Evolutionary conservation across 1,140 invertebrate species (phyloP), one percentile per base, ranked within the genome.

Genomic region (Tetraneura akinire): DNA sequence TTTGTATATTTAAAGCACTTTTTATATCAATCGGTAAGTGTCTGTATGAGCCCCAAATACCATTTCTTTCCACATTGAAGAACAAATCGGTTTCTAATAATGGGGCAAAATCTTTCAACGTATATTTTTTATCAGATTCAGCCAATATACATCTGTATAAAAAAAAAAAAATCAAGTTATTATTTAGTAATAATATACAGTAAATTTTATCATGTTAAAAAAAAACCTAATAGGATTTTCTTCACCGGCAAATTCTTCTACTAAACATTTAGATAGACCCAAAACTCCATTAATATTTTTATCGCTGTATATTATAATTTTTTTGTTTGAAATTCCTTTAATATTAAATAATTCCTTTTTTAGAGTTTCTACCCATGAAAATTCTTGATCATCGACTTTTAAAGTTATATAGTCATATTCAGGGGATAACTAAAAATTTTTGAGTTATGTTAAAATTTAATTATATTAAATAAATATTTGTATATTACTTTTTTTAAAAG

Each of bases 11-110:
- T n/a, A 21, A 47, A 60, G 1, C 53, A 18, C 2, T n/a, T 23
- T 49, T 62, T 10, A 42, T 85, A 81, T 93, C 90, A 73, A 92
- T 84, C 42, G 87, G 87, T 66, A 95, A 84, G 85, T 97, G 94
- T 37, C 93, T 88, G 86, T 91, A 95, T 0, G 74, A 68, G 29
- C 83, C 82, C 83, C 83, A 83, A 32, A 80, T 47, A 0, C 80
- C 80, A 14, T 82, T 76, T 60, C 62, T 60, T 49, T 81, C 81
- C 29, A 83, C 80, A 62, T 83, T 83, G 4, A 89, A 86, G 23
- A 62, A 78, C 37, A 78, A 16, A 78, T 78, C 74, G 21, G 0
- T 45, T 45, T 78, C 74, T 13, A 78, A 23, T 3, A 62, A 0
- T 6, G 55, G 2, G 3, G 37, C 42, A 9, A 78, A 78, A 47